phyloP scores from a whole-genome alignment of 2,888 invertebrate genomes.

The Enoplolaimus lenunculus region DNA sequence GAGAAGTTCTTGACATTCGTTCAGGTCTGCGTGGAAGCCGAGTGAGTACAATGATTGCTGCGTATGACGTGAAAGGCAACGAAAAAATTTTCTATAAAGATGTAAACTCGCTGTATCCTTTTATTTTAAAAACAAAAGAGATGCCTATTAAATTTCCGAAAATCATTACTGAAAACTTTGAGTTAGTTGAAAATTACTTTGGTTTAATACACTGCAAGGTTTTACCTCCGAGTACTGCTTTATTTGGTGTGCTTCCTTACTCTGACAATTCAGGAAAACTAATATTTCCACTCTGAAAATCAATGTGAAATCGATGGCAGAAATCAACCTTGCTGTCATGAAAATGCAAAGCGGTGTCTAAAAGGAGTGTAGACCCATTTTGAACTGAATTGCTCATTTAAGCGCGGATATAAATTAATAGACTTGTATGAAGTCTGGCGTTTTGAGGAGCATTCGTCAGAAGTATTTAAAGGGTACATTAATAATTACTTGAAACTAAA shows the following conservation, averaged over 20 bases:
- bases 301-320: neutral
- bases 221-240: neutral
- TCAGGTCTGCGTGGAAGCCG: neutral
- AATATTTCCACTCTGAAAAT: neutral
- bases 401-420: neutral
- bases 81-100: conserved; percentile 4
- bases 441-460: too few species aligned
- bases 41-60: neutral
- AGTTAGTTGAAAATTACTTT: conserved; percentile 9
- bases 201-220: neutral
- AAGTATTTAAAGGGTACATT: neutral
- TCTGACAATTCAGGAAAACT: neutral
- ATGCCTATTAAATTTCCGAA: neutral
- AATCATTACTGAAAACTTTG: conserved; percentile 6
- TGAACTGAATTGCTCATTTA: neutral
- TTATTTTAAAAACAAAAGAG: neutral
- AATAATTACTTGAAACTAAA: neutral
- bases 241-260: conserved; percentile 6
- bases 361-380: neutral
- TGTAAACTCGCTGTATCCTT: neutral
- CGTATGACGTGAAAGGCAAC: neutral
- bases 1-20: neutral
- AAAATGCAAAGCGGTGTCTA: neutral
- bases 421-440: conserved; percentile 1
- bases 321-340: neutral